Conservation (phyloP, 2,113 vertebrate species). For the Muscicapa adusta region DNA sequence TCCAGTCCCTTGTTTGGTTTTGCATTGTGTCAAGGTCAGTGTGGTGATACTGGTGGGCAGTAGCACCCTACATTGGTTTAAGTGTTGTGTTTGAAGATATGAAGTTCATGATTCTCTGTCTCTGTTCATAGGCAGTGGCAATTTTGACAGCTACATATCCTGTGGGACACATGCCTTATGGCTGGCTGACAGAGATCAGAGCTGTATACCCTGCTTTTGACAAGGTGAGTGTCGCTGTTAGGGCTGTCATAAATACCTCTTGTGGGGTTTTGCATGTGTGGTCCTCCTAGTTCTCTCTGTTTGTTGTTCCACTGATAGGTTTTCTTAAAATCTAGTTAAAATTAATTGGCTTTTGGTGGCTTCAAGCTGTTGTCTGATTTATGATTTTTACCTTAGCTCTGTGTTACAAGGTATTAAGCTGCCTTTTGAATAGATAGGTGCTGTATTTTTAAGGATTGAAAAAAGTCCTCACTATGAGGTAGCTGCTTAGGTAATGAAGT, state of each 20-base stretch:
- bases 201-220: conserved; percentile 97
- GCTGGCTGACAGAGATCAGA: conserved; percentile 95
- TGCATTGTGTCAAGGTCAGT: background rate
- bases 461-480: background rate
- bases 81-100: background rate
- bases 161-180: conserved; percentile 98
- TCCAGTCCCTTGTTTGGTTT: background rate
- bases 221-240: conserved; percentile 78
- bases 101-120: background rate
- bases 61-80: background rate
- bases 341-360: background rate
- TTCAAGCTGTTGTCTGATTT: background rate
- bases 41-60: background rate
- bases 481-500: background rate
- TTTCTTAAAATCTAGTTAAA: background rate
- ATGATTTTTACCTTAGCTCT: background rate
- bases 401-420: background rate
- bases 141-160: conserved; percentile 97
- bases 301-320: background rate
- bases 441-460: background rate
- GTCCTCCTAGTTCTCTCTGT: background rate
- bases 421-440: background rate
- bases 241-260: background rate
- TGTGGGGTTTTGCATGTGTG: background rate
- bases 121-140: conserved; percentile 85